phyloP scores from a whole-genome alignment of 2,113 vertebrate genomes.

The Sturnus vulgaris region DNA sequence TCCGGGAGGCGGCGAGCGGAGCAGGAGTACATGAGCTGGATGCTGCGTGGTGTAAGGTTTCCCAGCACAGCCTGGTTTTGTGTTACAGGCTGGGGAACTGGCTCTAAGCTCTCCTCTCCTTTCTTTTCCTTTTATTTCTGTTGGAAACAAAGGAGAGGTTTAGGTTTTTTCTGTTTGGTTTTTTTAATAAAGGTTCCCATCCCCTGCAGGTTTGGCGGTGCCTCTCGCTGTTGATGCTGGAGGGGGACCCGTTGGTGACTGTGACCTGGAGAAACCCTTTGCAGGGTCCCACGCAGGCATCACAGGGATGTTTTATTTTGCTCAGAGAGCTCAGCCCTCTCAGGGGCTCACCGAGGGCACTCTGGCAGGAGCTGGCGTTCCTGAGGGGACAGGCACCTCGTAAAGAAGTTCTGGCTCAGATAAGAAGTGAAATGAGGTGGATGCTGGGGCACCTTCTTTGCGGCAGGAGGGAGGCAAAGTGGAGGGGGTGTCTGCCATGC shows the following conservation, averaged over 20 bases:
- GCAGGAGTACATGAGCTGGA: conserved; percentile 60
- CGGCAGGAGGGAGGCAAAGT: neutral
- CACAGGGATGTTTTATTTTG: neutral
- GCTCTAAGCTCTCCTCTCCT: conserved; percentile 24
- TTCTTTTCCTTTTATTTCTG: neutral
- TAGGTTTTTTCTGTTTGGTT: neutral
- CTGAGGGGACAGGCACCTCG: neutral
- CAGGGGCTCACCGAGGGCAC: neutral
- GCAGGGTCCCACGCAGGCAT: neutral
- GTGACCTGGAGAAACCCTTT: neutral
- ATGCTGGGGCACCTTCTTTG: neutral
- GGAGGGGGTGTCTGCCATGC: neutral
- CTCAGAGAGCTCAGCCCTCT: neutral
- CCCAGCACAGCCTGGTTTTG: conserved; percentile 55
- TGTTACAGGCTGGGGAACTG: conserved; percentile 58
- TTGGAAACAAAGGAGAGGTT: conserved; percentile 5
- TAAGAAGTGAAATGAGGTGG: neutral
- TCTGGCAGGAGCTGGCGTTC: neutral
- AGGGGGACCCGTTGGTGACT: neutral
- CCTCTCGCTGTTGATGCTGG: neutral
- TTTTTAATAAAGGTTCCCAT: neutral
- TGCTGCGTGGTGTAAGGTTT: conserved; percentile 61
- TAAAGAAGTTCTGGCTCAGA: neutral
- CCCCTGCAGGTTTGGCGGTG: neutral
- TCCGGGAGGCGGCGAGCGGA: conserved; percentile 62